A percentile compares a stretch with the other conserved stretches of the same genome.
These are phyloP conservation scores for Sweltsa coloradensis DNA, from an alignment of 1,140 invertebrate species.

Conservation along the genomic window DNA sequence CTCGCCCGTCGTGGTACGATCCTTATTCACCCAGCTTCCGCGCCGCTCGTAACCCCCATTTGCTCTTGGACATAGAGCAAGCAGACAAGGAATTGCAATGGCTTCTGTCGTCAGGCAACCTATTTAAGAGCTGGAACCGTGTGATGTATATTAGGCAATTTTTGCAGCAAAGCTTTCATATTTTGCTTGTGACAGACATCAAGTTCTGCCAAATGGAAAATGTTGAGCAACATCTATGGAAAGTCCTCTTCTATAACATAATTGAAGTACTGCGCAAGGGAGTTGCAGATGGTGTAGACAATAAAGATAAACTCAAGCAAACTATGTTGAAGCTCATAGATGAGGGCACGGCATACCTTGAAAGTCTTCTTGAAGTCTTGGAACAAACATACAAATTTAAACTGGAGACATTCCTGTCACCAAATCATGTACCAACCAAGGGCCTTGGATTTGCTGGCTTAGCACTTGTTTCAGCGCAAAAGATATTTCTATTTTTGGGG, in stretches of 20 bases:
- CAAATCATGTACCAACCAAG: constrained; percentile 34
- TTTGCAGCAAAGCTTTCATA: constrained; percentile 59
- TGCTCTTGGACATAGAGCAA: constrained; percentile 39
- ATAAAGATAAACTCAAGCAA: constrained; percentile 47
- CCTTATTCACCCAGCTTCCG: constrained; percentile 35
- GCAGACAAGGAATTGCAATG: constrained; percentile 41
- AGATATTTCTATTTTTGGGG: constrained; percentile 77
- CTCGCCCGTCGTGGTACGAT: constrained; percentile 39
- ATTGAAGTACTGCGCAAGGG: constrained; percentile 69
- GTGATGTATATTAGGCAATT: constrained; percentile 28
- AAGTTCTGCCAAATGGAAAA: constrained; percentile 82
- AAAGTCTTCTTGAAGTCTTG: constrained; percentile 57
- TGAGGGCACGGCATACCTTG: constrained; percentile 67
- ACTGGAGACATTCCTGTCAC: constrained; percentile 45
- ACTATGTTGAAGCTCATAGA: constrained; percentile 62
- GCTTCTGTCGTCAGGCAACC: constrained; percentile 27
- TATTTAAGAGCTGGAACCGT: constrained; percentile 13
- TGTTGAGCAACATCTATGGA: constrained; percentile 85
- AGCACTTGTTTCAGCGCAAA: constrained; percentile 72
- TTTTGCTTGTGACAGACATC: constrained; percentile 64
- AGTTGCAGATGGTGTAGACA: constrained; percentile 34
- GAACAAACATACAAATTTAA: constrained; percentile 64
- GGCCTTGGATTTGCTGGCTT: constrained; percentile 55
- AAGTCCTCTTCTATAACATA: constrained; percentile 80
- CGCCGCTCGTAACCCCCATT: constrained; percentile 33